Percentiles rank a stretch among this genome's conserved stretches.
Evolutionary conservation across 2,797 vertebrate genomes (phyloP).

Genomic region (Garrulus glandarius): DNA sequence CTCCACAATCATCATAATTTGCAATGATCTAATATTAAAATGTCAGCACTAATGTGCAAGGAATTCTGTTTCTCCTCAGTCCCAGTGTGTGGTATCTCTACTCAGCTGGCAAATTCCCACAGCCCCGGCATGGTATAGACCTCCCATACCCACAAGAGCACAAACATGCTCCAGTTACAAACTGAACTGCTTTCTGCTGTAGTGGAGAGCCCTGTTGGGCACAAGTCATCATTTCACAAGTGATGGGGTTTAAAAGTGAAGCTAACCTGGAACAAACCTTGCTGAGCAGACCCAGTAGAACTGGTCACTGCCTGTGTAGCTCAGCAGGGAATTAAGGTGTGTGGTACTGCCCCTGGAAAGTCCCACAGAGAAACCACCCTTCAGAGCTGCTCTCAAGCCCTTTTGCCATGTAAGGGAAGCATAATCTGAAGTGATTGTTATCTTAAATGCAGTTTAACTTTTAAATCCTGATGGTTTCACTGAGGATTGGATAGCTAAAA

Average conservation of each 20-base stretch:
- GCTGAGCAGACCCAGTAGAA: not conserved
- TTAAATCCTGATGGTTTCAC: not conserved
- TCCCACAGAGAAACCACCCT: rapidly evolving
- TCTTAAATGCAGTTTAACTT: not conserved
- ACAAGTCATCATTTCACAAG: not conserved
- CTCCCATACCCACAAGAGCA: not conserved
- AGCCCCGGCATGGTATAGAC: not conserved
- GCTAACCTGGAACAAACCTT: not conserved
- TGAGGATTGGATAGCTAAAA: not conserved
- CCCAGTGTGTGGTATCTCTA: not conserved
- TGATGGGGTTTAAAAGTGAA: not conserved
- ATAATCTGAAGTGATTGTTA: not conserved
- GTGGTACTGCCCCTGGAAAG: not conserved
- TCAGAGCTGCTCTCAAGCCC: not conserved
- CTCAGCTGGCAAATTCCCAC: not conserved
- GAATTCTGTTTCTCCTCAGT: not conserved
- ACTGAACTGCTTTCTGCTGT: not conserved
- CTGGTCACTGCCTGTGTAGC: not conserved
- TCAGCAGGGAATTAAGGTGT: not conserved
- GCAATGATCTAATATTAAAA: not conserved
- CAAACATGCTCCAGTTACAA: rapidly evolving
- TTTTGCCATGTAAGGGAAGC: not conserved
- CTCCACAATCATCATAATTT: not conserved
- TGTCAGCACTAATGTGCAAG: not conserved
- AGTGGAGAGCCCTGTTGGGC: not conserved